Base-by-base conservation (phyloP, 2,113 vertebrate genomes). In the Pseudorhombus dupliciocellatus region DNA sequence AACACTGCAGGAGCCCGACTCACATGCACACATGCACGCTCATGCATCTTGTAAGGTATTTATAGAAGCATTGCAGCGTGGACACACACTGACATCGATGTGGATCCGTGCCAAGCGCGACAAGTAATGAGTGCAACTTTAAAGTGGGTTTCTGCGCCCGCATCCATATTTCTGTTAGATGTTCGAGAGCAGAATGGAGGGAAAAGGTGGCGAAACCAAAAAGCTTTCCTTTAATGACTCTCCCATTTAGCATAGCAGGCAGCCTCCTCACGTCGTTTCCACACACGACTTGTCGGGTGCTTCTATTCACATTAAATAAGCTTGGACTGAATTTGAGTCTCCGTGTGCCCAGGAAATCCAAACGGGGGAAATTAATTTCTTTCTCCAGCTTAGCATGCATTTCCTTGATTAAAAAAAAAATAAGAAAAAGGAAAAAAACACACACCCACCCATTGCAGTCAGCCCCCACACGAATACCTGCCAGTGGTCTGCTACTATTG, bases 81-180 rank as follows among this genome's bases (percentile, higher is more conserved):
- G n/a, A 66, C 61, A 67, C 72, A 74, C 63, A 15, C 7, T 40
- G 25, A 63, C 50, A 55, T 62, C 80, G 69, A 81, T 75, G 63
- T n/a, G 22, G 52, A 63, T 44, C 77, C 51, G 73, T 55, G 30
- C 73, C 57, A 42, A 68, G 79, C 37, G 15, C 21, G 20, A 46
- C 71, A 59, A 71, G 48, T 80, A 71, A 82, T 79, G 60, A 82
- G 54, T 30, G 58, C n/a, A 37, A n/a, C 71, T 79, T 65, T 70
- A 61, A 71, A 80, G 59, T 11, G 16, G 0, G 16, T 15, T 7
- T 16, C 10, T 0, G 7, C 37, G 4, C 58, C 53, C 7, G 26
- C 15, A 50, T 57, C n/a, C 37, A 46, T 52, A 57, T 59, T 67
- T 76, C 60, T 66, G 37, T 72, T 56, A 51, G 61, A 76, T 46